Base-by-base conservation (phyloP, 2,888 invertebrate species). In the Congeria kusceri region DNA sequence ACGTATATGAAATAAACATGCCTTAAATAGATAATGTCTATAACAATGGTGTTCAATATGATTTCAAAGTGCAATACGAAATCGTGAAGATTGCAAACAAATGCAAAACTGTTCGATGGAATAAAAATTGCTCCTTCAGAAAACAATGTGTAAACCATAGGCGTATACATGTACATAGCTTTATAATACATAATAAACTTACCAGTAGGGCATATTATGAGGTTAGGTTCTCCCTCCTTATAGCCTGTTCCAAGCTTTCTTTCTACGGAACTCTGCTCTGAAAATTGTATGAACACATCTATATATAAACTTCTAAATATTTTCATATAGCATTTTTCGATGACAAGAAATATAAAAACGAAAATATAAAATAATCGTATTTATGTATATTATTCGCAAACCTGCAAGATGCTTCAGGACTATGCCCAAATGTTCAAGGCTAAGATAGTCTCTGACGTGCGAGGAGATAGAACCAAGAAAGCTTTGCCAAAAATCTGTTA, bases 181-280 rank as follows among this genome's bases (percentile, higher is more conserved):
- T n/a, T n/a, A n/a, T n/a, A n/a, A n/a, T n/a, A 53, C 28, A 18
- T 15, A 15, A 53, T 39, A 39, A 20, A 39, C 39, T 13, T 15
- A 86, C 86, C 84, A 67, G 85, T 80, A 9, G 87, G 85, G 70
- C 89, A 90, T 20, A 90, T 83, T 9, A 91, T 80, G 4, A 91
- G 83, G 74, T 91, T 90, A 29, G 90, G 91, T 69, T 71, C 65
- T 53, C 89, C 88, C 66, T 73, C 72, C 23, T 79, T 69, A 57
- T 88, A 83, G 28, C 79, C 77, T 20, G 80, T 79, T 65, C 88
- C 85, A 18, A 88, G 69, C 18, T 63, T 64, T 62, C 88, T 81
- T 27, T 75, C 64, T 4, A 86, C 63, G 0, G 44, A 11, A 15
- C 46, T 23, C 11, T 47, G 61, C 32, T 85, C 85, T 84, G 77